A percentile compares a stretch with the other conserved stretches of the same genome.
phyloP scores from a whole-genome alignment of 2,113 vertebrate genomes.

The Eclectus roratus region DNA sequence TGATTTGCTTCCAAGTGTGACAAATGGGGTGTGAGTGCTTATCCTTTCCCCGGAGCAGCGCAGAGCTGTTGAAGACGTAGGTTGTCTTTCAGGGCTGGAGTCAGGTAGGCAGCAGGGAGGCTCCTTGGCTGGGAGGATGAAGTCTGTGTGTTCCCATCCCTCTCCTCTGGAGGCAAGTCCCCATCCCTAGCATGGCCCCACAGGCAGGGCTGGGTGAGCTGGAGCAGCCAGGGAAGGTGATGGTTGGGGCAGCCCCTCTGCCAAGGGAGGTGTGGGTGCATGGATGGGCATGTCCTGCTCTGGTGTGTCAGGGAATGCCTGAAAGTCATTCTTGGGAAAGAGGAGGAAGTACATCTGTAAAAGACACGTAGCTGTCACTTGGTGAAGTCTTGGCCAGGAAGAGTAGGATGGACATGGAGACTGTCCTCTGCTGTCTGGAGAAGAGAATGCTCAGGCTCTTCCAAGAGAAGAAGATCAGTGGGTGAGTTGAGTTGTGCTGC shows the following conservation, averaged over 20 bases:
- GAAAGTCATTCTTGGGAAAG: background rate
- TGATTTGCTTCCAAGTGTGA: constrained; percentile 50
- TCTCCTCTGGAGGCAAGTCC: background rate
- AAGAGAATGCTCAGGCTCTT: background rate
- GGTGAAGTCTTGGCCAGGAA: background rate
- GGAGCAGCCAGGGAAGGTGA: background rate
- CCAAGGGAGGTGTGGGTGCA: background rate
- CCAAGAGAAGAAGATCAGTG: background rate
- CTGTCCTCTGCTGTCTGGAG: background rate
- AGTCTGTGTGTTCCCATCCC: background rate
- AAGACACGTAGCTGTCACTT: background rate
- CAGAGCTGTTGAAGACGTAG: background rate
- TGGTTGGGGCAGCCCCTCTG: background rate
- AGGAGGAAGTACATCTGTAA: background rate
- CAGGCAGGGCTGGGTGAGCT: background rate
- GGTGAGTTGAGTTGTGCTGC: background rate
- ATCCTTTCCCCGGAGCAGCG: background rate
- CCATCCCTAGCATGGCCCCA: fast-evolving
- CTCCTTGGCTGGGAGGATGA: background rate
- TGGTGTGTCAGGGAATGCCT: fast-evolving
- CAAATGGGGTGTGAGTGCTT: background rate
- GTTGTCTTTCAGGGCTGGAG: background rate
- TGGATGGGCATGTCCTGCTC: fast-evolving
- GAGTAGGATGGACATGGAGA: background rate
- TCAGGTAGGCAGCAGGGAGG: background rate